Base-by-base conservation (phyloP, 2,888 invertebrate genomes). In the Erebia palarica region DNA sequence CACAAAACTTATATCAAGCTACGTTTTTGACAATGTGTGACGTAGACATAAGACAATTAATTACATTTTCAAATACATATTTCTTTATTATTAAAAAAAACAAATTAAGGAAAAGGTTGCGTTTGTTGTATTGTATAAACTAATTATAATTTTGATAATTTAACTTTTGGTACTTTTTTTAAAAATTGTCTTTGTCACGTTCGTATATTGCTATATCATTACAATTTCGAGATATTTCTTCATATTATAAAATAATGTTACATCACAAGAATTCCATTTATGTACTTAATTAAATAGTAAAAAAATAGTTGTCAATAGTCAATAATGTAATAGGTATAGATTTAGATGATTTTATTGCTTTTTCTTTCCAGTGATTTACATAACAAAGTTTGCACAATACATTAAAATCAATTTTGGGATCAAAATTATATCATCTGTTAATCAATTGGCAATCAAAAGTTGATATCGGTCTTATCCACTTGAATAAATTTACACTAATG, bases 271-370 rank as follows among this genome's bases (percentile, higher is more conserved):
- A 82, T 83, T 82, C 82, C 83, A 83, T 76, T 80, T 79, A 80
- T 86, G 91, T 91, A 91, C 90, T 91, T 92, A 91, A 89, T 82
- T 87, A 63, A 21, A 47, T 63, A 84, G 78, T 71, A 83, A 71
- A 60, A 69, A 75, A 84, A 85, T 87, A 89, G 86, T 81, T 85
- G 80, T 84, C 88, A 84, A 89, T 88, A 88, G 85, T 83, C 83
- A 82, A 82, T 84, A 84, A 84, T 80, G 78, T 82, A 79, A 78
- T 85, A 86, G 84, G 70, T 76, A 75, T 84, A 86, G 81, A 81
- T 73, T 76, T 82, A 76, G 78, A 80, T 76, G 75, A 78, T 81
- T 81, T 76, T 77, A 79, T 83, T 82, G 78, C 78, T 81, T 75
- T 75, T 77, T 59, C 49, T 61, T 61, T 36, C 18, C 78, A 77